Conservation (phyloP, 2,888 invertebrate genomes). For the Platycheirus rosarum region DNA sequence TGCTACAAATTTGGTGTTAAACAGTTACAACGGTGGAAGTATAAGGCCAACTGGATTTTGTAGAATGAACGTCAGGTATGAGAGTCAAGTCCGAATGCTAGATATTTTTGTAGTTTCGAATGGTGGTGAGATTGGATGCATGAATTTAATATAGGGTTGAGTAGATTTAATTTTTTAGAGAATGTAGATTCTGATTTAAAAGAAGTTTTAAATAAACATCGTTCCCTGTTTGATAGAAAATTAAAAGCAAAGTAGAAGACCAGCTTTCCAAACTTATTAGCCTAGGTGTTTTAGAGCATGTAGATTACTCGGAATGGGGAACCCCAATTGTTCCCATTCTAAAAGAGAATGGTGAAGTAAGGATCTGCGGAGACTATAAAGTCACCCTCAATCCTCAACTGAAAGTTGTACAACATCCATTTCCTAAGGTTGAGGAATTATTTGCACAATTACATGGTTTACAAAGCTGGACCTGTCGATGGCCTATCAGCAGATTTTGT, state of each 20-base stretch:
- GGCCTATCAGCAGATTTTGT: neutral
- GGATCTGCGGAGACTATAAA: neutral
- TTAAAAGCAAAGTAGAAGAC: too few relatives aligned
- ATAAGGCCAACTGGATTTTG: neutral
- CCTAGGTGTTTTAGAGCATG: neutral
- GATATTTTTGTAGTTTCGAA: neutral
- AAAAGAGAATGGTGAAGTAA: neutral
- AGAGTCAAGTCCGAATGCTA: neutral
- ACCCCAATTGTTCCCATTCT: neutral
- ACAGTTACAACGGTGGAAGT: conserved; percentile 3
- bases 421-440: neutral
- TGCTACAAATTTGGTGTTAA: neutral
- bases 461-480: neutral
- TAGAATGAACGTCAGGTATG: neutral
- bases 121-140: too few relatives aligned
- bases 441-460: conserved; percentile 1
- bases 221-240: too few relatives aligned
- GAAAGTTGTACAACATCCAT: neutral
- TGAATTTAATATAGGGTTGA: too few relatives aligned
- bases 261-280: neutral
- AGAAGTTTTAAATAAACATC: too few relatives aligned
- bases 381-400: neutral
- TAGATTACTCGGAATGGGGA: neutral
- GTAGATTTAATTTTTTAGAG: too few relatives aligned
- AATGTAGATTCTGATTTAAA: too few relatives aligned